Evolutionary conservation across 2,797 vertebrate genomes (phyloP).

Genomic region (Acipenser oxyrinchus): DNA sequence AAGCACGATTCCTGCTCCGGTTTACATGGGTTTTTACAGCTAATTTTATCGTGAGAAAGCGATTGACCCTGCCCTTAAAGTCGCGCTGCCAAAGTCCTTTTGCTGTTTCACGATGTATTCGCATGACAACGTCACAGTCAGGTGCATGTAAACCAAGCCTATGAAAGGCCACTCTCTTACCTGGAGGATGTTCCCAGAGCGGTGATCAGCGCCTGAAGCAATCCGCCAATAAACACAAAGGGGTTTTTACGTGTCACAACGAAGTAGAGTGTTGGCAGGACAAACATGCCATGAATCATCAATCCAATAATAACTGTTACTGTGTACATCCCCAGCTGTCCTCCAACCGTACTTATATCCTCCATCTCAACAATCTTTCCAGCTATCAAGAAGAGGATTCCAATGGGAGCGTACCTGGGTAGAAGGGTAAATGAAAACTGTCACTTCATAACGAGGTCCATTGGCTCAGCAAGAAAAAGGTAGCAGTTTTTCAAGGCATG

Average conservation of each 20-base stretch:
- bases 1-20: too few relatives aligned
- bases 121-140: too few relatives aligned
- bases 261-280: conserved; percentile 87
- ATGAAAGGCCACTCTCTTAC: conserved; percentile 39
- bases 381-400: conserved; percentile 91
- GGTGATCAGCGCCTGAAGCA: conserved; percentile 86
- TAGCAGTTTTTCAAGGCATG: too few relatives aligned
- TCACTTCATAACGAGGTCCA: too few relatives aligned
- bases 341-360: conserved; percentile 87
- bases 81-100: too few relatives aligned
- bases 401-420: conserved; percentile 85
- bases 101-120: too few relatives aligned
- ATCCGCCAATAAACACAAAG: conserved; percentile 84
- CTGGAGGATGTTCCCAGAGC: conserved; percentile 92
- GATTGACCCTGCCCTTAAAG: too few relatives aligned
- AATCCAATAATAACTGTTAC: conserved; percentile 87
- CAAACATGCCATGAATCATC: conserved; percentile 76
- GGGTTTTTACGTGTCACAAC: conserved; percentile 86
- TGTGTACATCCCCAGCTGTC: conserved; percentile 94
- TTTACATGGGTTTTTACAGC: too few relatives aligned
- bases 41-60: too few relatives aligned
- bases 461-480: too few relatives aligned
- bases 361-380: conserved; percentile 98
- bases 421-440: conserved; percentile 6
- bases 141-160: too few relatives aligned